Percentiles rank a stretch among this genome's conserved stretches.
These are phyloP conservation scores for Prochilodus magdalenae DNA, from an alignment of 2,113 vertebrate species.

Conservation along the genomic window DNA sequence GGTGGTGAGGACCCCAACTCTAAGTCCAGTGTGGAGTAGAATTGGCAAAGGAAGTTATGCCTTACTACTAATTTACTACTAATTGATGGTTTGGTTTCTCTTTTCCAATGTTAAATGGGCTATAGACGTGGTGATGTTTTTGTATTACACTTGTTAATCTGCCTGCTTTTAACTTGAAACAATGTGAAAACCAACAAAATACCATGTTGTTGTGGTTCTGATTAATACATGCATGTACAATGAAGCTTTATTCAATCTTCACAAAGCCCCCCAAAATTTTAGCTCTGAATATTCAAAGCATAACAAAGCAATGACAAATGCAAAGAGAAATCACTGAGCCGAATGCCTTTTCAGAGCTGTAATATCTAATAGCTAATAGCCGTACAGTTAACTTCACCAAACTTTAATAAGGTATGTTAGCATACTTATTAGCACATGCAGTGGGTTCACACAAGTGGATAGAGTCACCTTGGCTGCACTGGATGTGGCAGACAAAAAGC, in stretches of 20 bases:
- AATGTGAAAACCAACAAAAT: neutral
- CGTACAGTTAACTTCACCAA: neutral
- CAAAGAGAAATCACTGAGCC: neutral
- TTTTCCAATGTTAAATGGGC: neutral
- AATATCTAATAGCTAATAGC: slow-evolving; percentile 12
- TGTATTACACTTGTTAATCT: neutral
- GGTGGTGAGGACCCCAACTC: too few species aligned
- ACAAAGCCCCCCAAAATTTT: too few species aligned
- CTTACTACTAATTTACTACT: too few species aligned
- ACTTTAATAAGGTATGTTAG: neutral
- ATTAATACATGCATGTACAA: too few species aligned
- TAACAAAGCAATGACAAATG: neutral
- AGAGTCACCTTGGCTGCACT: slow-evolving; percentile 32
- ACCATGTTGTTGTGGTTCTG: too few species aligned
- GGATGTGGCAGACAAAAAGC: slow-evolving; percentile 9
- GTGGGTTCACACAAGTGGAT: neutral
- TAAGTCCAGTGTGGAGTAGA: too few species aligned
- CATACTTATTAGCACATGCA: slow-evolving; percentile 42
- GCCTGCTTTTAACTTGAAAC: neutral
- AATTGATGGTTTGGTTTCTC: too few species aligned
- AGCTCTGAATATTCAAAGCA: too few species aligned
- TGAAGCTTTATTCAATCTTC: too few species aligned
- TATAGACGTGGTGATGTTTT: too few species aligned
- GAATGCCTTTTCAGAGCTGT: neutral
- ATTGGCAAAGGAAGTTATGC: too few species aligned